These are phyloP conservation scores for Euzetes globulus DNA, from an alignment of 2,888 invertebrate species.

Conservation along the genomic window DNA sequence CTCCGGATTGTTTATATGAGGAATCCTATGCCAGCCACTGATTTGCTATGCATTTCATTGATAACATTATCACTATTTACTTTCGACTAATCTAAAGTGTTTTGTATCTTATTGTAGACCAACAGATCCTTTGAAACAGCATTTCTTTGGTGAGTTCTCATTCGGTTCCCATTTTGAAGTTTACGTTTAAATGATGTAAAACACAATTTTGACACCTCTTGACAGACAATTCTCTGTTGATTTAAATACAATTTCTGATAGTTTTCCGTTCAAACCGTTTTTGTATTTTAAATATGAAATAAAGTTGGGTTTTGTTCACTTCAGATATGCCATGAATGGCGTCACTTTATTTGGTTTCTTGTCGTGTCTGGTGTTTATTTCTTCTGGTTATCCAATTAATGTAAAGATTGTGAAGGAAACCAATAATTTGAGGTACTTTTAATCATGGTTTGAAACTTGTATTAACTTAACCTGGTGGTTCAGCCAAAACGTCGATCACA, in stretches of 20 bases:
- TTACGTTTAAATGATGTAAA: neutral
- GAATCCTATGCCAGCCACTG: neutral
- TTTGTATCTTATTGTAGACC: neutral
- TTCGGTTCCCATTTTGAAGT: neutral
- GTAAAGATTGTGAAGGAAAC: neutral
- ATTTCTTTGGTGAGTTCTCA: neutral
- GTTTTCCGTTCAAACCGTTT: neutral
- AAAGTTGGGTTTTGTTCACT: neutral
- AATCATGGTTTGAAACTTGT: neutral
- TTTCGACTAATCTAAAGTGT: neutral
- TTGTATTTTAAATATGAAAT: neutral
- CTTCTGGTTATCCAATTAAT: neutral
- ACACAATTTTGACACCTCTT: neutral
- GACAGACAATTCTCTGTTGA: neutral
- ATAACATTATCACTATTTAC: neutral
- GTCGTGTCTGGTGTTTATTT: too few relatives aligned
- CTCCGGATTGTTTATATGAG: slow-evolving; percentile 15
- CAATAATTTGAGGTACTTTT: neutral
- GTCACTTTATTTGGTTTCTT: neutral
- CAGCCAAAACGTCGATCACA: neutral
- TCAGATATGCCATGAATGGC: neutral
- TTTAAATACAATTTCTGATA: neutral
- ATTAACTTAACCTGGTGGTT: too few relatives aligned
- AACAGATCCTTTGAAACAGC: neutral
- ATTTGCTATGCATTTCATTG: neutral